A percentile compares a stretch with the other conserved stretches of the same genome.
Evolutionary conservation across 2,888 invertebrate genomes (phyloP).

Genomic region (Drosophila incognita): DNA sequence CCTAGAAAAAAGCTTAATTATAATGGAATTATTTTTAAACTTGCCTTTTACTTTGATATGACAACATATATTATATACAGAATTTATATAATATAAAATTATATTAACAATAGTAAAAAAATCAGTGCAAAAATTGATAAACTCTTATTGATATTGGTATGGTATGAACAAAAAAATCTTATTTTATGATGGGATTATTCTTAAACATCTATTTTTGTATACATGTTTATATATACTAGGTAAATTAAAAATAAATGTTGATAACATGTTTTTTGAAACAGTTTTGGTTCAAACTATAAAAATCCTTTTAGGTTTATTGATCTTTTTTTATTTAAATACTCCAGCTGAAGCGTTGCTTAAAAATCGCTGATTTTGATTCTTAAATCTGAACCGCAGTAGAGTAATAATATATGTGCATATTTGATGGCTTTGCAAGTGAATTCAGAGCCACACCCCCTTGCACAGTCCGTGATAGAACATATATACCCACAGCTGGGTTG

Average conservation of each 20-base stretch:
- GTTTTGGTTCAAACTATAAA: no score
- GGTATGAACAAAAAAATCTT: not conserved
- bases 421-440: not conserved
- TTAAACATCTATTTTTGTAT: not conserved
- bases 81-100: not conserved
- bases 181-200: not conserved
- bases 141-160: not conserved
- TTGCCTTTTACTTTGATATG: not conserved
- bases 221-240: rapidly evolving
- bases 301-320: no score
- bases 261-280: rapidly evolving
- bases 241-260: not conserved
- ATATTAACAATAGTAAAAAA: not conserved
- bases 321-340: no score
- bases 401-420: not conserved
- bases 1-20: rapidly evolving
- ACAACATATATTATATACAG: rapidly evolving
- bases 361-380: not conserved
- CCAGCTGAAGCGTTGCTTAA: not conserved
- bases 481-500: not conserved
- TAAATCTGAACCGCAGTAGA: not conserved
- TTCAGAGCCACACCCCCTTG: not conserved
- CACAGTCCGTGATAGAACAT: not conserved
- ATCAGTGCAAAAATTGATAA: not conserved
- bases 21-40: not conserved